Evolutionary conservation across 2,888 invertebrate genomes (phyloP), one percentile per base, ranked within the genome.

Genomic region (Chrysodeixis includens): DNA sequence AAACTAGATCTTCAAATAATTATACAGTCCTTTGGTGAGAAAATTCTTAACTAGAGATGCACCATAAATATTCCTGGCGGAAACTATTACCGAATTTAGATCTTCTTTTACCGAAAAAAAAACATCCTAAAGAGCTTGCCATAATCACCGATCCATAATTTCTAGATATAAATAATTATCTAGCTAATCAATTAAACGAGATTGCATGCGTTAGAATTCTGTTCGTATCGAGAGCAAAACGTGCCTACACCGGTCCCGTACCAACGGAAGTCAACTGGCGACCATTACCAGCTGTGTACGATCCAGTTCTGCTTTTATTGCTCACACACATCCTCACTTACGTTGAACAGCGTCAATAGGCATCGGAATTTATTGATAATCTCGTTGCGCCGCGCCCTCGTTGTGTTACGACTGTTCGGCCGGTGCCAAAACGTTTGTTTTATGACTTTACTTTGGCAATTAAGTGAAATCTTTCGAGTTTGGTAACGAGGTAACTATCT

Each of bases 281-380:
- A 66, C 67, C 62, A 68, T 79, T 79, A 69, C 69, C 10, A 22
- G 46, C 1, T 56, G 53, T 64, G 67, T 65, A 20, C 64, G 57
- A 74, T 81, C 78, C 74, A 81, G 75, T 79, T 79, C 63, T 60
- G 64, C 53, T 68, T 79, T 80, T 78, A 79, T 78, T 70, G 30
- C 70, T 53, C 16, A 56, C 66, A 62, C 66, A 80, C 78, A 79
- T 79, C 79, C 81, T 78, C 78, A 66, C 32, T 66, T 62, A 56
- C 61, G 40, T 56, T 53, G 30, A 40, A 62, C 46, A 68, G 51
- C 59, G 67, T 58, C 65, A 72, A 66, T 69, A 67, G 65, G 51
- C 62, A 53, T 57, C 49, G 66, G 70, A 71, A 71, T 74, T 62
- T 69, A 69, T 69, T 59, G 69, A 68, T 63, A 56, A 51, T 78